These are phyloP conservation scores for Morone chrysops DNA, from an alignment of 2,113 vertebrate genomes.

Conservation along the genomic window DNA sequence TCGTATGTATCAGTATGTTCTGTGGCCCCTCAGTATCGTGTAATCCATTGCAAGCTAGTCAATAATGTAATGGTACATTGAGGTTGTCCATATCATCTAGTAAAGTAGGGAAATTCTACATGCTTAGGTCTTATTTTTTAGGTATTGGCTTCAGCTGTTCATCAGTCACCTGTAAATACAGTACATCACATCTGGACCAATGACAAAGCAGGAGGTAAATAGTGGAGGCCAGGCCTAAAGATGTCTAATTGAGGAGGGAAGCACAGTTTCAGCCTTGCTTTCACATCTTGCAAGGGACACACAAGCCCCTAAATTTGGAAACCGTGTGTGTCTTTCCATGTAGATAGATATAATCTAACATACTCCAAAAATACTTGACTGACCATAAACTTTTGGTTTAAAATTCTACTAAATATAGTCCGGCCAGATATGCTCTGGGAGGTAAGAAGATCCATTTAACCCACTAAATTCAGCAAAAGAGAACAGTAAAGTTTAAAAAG, in stretches of 20 bases:
- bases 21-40: background rate
- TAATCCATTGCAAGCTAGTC: slow-evolving; percentile 1
- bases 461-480: slow-evolving; percentile 1
- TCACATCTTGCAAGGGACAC: background rate
- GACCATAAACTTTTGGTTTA: background rate
- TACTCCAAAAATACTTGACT: slow-evolving; percentile 1
- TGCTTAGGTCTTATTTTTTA: background rate
- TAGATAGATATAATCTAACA: slow-evolving; percentile 4
- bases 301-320: background rate
- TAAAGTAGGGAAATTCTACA: background rate
- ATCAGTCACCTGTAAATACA: slow-evolving; percentile 3
- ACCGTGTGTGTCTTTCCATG: background rate
- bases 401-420: background rate
- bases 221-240: background rate
- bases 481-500: background rate
- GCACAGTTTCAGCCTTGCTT: background rate
- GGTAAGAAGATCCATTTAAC: slow-evolving; percentile 2
- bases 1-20: background rate
- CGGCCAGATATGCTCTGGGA: slow-evolving; percentile 1
- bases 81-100: background rate
- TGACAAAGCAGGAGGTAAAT: background rate
- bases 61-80: no score
- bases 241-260: background rate
- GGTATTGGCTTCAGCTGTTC: background rate
- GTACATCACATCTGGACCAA: background rate